phyloP scores from a whole-genome alignment of 2,888 invertebrate genomes.

The Cheilosia pagana region DNA sequence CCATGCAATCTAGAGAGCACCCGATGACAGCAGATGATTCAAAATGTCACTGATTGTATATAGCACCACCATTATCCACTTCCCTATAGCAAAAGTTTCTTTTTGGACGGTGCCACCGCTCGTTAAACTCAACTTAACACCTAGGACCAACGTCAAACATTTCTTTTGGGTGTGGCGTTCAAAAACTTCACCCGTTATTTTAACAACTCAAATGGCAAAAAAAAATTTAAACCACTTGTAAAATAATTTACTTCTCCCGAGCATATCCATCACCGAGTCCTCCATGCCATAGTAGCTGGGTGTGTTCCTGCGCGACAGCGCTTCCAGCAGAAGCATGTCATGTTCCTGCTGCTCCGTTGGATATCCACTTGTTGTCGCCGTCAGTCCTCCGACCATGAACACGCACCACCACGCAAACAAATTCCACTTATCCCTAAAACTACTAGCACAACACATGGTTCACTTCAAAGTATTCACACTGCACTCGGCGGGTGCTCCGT shows the following conservation, averaged over 20 bases:
- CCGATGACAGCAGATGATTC: no score
- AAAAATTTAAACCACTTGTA: not conserved
- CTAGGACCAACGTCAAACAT: no score
- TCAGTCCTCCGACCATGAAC: slow-evolving; percentile 35
- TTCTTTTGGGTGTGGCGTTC: not conserved
- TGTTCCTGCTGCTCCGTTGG: slow-evolving; percentile 87
- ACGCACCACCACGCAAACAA: slow-evolving; percentile 51
- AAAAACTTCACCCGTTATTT: not conserved
- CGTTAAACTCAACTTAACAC: no score
- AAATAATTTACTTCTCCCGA: slow-evolving; percentile 89
- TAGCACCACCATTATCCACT: no score
- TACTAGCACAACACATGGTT: slow-evolving; percentile 52
- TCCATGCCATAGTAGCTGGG: slow-evolving; percentile 84
- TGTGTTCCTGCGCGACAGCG: slow-evolving; percentile 86
- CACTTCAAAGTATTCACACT: not conserved
- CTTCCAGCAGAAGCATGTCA: slow-evolving; percentile 89
- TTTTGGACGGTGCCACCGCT: no score
- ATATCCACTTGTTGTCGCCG: slow-evolving; percentile 76
- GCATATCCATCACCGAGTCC: slow-evolving; percentile 91
- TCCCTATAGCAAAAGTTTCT: no score
- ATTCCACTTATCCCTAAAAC: slow-evolving; percentile 50
- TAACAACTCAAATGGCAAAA: not conserved
- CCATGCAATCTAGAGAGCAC: no score
- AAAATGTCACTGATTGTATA: no score
- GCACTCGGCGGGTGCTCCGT: not conserved